Evolutionary conservation across 1,140 invertebrate genomes (phyloP).

Genomic region (Zaprionus capensis): DNA sequence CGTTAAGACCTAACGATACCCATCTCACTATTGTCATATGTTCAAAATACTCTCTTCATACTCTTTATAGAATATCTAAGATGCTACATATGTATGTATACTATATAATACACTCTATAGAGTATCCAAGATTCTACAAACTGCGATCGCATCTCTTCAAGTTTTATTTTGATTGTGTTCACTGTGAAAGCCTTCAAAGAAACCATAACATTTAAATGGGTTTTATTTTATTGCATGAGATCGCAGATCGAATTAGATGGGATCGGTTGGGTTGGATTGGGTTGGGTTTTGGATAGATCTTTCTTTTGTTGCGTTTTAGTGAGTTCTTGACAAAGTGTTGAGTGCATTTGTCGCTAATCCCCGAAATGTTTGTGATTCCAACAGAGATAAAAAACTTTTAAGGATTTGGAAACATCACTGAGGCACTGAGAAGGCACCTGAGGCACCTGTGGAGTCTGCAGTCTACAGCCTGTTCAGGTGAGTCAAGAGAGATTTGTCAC

Average conservation of each 20-base stretch:
- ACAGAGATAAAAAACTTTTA: constrained; percentile 1
- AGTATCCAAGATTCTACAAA: not conserved
- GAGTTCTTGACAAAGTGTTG: constrained; percentile 20
- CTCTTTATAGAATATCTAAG: not conserved
- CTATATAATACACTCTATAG: not conserved
- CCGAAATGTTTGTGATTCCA: constrained; percentile 1
- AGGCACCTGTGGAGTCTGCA: constrained; percentile 3
- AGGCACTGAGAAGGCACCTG: no score
- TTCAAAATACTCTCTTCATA: no score
- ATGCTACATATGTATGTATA: not conserved
- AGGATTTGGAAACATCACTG: not conserved
- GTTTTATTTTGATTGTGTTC: constrained; percentile 17
- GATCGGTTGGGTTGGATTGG: not conserved
- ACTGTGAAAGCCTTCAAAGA: constrained; percentile 55
- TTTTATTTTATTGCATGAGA: constrained; percentile 51
- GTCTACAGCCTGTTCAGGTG: constrained; percentile 29
- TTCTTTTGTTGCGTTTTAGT: constrained; percentile 22
- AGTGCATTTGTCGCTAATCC: constrained; percentile 13
- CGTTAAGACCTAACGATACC: no score
- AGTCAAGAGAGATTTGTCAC: constrained; percentile 40
- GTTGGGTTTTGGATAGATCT: constrained; percentile 17
- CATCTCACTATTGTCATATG: no score
- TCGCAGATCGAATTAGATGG: not conserved
- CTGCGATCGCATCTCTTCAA: not conserved
- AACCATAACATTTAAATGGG: constrained; percentile 57